Conservation (phyloP, 2,888 invertebrate species). For the Phaonia tiefii region DNA sequence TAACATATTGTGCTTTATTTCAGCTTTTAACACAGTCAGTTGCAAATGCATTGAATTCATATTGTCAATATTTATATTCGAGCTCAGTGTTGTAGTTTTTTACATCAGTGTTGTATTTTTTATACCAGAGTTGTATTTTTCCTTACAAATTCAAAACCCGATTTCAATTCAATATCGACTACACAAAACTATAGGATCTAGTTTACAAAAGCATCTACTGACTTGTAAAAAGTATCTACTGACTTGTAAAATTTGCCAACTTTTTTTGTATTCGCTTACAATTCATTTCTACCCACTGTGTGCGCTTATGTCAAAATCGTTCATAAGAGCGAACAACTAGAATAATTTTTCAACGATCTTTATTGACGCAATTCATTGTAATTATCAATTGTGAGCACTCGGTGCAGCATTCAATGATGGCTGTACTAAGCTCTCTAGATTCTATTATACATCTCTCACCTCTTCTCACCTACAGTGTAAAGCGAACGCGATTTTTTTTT, state of each 20-base stretch:
- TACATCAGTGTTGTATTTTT: too few relatives aligned
- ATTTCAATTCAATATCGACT: too few relatives aligned
- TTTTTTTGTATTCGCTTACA: not conserved
- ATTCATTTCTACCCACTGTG: not conserved
- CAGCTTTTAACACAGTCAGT: too few relatives aligned
- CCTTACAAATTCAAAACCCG: too few relatives aligned
- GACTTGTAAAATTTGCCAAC: not conserved
- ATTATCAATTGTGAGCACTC: constrained; percentile 22
- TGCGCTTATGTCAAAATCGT: constrained; percentile 19
- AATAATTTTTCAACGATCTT: constrained; percentile 33
- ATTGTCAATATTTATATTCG: too few relatives aligned
- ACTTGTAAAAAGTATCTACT: too few relatives aligned
- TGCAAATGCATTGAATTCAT: too few relatives aligned
- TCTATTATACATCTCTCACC: not conserved
- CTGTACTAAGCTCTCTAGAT: not conserved
- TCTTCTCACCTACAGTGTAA: not conserved
- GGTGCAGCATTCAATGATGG: not conserved
- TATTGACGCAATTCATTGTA: constrained; percentile 55
- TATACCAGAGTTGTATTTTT: too few relatives aligned
- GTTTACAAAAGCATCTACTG: too few relatives aligned
- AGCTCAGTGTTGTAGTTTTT: too few relatives aligned
- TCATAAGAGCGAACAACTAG: not conserved
- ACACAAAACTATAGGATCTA: too few relatives aligned
- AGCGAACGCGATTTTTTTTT: not conserved
- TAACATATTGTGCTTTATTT: too few relatives aligned